These are phyloP conservation scores for Balaeniceps rex DNA, from an alignment of 2,113 vertebrate species.

Conservation along the genomic window DNA sequence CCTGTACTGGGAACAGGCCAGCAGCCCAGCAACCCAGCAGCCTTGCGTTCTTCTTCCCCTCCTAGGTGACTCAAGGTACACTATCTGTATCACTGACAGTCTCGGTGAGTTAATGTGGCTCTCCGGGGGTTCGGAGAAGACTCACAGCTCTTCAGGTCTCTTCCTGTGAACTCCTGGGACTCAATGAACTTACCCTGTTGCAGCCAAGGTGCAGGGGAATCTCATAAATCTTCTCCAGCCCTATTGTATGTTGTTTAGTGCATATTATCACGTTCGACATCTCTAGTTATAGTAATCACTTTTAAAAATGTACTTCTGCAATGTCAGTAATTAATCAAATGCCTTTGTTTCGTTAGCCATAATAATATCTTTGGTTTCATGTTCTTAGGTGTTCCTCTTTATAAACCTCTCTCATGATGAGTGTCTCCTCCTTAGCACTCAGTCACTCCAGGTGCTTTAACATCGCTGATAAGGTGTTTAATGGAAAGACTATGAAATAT, in stretches of 20 bases:
- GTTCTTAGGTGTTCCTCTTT: slow-evolving; percentile 44
- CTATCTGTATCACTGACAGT: not conserved
- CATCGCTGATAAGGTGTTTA: slow-evolving; percentile 11
- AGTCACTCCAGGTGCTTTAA: not conserved
- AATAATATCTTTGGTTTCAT: slow-evolving; percentile 27
- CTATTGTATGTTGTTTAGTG: not conserved
- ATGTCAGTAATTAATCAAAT: slow-evolving; percentile 64
- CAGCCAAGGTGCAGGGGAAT: not conserved
- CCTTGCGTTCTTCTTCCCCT: not conserved
- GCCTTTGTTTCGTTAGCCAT: slow-evolving; percentile 52
- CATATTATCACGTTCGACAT: not conserved
- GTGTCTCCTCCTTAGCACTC: not conserved
- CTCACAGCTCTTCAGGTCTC: not conserved
- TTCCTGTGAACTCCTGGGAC: not conserved
- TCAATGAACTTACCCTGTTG: not conserved
- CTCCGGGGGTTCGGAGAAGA: not conserved
- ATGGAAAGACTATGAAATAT: slow-evolving; percentile 15
- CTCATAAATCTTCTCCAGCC: slow-evolving; percentile 42
- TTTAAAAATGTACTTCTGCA: not conserved
- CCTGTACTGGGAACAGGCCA: not conserved
- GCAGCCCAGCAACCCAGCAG: not conserved
- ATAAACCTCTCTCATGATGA: not conserved
- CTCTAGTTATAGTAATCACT: slow-evolving; percentile 40
- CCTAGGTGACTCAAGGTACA: not conserved
- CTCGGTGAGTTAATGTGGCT: not conserved